Percentiles rank a stretch among this genome's conserved stretches.
phyloP scores from a whole-genome alignment of 2,888 invertebrate species.

The Eurois occulta region DNA sequence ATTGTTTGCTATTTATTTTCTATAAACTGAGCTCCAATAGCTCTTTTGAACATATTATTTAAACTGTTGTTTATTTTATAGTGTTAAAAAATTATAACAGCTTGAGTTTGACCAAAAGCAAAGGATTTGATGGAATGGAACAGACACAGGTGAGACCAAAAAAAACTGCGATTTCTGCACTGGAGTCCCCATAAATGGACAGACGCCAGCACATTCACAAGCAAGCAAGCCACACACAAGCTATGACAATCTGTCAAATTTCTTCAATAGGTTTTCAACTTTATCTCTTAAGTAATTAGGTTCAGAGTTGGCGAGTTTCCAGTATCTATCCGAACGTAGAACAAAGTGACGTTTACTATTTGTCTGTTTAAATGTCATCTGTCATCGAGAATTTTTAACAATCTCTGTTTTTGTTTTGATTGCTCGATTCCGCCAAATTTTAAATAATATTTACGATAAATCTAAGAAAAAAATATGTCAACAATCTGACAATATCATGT shows the following conservation, averaged over 20 bases:
- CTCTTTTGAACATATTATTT: neutral
- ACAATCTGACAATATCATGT: conserved; percentile 61
- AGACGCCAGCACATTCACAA: too few species aligned
- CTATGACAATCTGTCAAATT: too few species aligned
- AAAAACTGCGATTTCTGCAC: neutral
- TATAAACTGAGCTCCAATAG: too few species aligned
- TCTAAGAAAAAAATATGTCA: conserved; percentile 58
- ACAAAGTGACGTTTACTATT: neutral
- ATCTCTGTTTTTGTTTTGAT: conserved; percentile 76
- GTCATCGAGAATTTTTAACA: conserved; percentile 53
- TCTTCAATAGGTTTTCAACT: too few species aligned
- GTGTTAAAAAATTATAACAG: neutral
- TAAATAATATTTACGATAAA: conserved; percentile 73
- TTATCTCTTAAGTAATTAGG: too few species aligned
- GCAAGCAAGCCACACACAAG: too few species aligned
- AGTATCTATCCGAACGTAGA: neutral
- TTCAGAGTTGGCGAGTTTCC: too few species aligned
- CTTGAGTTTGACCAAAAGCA: neutral
- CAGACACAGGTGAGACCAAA: neutral
- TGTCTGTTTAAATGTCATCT: neutral
- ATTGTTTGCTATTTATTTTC: too few species aligned
- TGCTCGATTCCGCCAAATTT: conserved; percentile 85
- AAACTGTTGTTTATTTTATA: neutral
- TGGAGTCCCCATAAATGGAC: too few species aligned
- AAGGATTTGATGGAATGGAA: neutral